phyloP scores from a whole-genome alignment of 2,888 invertebrate species.

The Sclerodermus sp. region DNA sequence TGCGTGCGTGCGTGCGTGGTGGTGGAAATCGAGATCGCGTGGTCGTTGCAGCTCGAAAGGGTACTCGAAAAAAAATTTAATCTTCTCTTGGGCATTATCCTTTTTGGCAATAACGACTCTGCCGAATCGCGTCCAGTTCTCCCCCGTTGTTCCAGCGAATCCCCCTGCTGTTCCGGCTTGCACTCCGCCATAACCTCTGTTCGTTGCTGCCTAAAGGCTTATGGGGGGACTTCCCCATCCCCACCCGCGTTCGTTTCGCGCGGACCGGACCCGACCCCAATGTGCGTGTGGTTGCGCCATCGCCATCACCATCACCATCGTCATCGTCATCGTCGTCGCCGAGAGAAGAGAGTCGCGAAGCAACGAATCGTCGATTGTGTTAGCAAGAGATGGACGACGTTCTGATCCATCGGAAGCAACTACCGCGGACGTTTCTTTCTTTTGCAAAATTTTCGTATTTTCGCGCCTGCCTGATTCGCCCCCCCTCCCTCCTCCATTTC shows the following conservation, averaged over 20 bases:
- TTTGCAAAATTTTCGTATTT: slow-evolving; percentile 51
- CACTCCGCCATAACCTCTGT: too few relatives aligned
- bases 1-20: slow-evolving; percentile 16
- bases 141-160: not conserved
- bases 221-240: too few relatives aligned
- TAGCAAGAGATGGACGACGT: slow-evolving; percentile 43
- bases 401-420: slow-evolving; percentile 49
- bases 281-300: too few relatives aligned
- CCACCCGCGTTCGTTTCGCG: too few relatives aligned
- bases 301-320: too few relatives aligned
- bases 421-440: slow-evolving; percentile 53
- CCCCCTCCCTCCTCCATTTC: too few relatives aligned
- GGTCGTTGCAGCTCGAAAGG: slow-evolving; percentile 21
- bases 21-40: slow-evolving; percentile 21
- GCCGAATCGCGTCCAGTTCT: slow-evolving; percentile 22
- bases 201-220: too few relatives aligned
- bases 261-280: too few relatives aligned
- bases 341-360: slow-evolving; percentile 33
- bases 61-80: slow-evolving; percentile 39
- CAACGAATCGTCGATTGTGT: slow-evolving; percentile 49
- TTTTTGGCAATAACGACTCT: slow-evolving; percentile 44
- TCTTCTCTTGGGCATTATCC: slow-evolving; percentile 46
- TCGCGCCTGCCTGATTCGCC: slow-evolving; percentile 17
- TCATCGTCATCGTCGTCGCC: too few relatives aligned
- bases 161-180: not conserved